A percentile compares a stretch with the other conserved stretches of the same genome.
Conservation (phyloP, 2,888 invertebrate genomes). For the Thereva nobilitata region DNA sequence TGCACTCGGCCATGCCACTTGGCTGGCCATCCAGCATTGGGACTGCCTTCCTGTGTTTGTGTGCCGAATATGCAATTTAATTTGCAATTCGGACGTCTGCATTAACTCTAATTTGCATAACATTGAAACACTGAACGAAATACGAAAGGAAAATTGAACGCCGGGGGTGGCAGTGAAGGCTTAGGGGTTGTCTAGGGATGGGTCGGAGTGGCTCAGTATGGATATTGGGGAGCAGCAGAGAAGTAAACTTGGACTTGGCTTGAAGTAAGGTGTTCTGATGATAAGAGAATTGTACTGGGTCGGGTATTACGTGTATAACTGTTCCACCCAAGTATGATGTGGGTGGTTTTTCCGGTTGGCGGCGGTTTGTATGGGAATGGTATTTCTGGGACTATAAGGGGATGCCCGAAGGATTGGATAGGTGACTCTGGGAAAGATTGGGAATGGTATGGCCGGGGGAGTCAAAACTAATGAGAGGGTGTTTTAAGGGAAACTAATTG, state of each 20-base stretch:
- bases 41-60: constrained; percentile 9
- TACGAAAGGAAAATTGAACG: constrained; percentile 42
- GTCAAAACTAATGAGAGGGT: constrained; percentile 42
- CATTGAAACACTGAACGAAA: constrained; percentile 46
- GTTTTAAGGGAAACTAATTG: constrained; percentile 43
- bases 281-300: constrained; percentile 42
- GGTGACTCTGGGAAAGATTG: constrained; percentile 8
- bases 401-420: not conserved
- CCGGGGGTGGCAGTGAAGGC: constrained; percentile 35
- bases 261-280: constrained; percentile 40
- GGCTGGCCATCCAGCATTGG: not conserved
- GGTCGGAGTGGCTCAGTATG: constrained; percentile 20
- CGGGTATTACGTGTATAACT: constrained; percentile 33
- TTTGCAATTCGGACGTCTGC: constrained; percentile 48
- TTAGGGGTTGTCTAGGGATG: constrained; percentile 25
- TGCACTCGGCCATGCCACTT: constrained; percentile 12
- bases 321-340: constrained; percentile 40
- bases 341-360: constrained; percentile 34
- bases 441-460: constrained; percentile 31
- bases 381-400: constrained; percentile 16
- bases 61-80: constrained; percentile 47
- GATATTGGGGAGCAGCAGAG: constrained; percentile 22
- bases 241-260: constrained; percentile 38
- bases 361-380: constrained; percentile 6
- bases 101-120: constrained; percentile 49